These are phyloP conservation scores for Tetanocera ferruginea DNA, from an alignment of 2,888 invertebrate species.

Conservation along the genomic window DNA sequence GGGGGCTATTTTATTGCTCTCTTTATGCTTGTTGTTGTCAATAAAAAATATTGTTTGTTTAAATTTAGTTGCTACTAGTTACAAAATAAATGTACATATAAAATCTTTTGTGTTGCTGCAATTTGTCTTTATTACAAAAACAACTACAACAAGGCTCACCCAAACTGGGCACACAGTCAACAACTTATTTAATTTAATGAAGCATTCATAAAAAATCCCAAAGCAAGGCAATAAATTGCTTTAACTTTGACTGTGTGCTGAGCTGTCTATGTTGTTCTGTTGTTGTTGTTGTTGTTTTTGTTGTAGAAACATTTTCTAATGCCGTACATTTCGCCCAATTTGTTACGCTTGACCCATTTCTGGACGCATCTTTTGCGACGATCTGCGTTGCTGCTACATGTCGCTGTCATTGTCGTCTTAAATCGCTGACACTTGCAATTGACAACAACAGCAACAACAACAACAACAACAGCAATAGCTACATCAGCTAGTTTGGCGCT, in stretches of 20 bases:
- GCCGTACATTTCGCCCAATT: neutral
- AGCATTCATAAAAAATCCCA: neutral
- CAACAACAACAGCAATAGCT: neutral
- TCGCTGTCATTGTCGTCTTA: neutral
- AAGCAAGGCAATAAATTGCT: neutral
- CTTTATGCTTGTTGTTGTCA: neutral
- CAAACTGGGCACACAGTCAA: too few relatives aligned
- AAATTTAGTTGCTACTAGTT: neutral
- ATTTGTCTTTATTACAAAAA: neutral
- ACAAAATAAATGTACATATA: neutral
- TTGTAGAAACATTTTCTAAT: neutral
- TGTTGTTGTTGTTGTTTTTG: neutral
- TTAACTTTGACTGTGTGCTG: neutral
- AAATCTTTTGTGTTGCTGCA: conserved; percentile 25
- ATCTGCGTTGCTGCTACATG: neutral
- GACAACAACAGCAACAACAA: neutral
- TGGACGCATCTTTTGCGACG: neutral
- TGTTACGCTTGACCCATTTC: conserved; percentile 30
- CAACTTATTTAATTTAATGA: neutral
- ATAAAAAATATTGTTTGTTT: neutral
- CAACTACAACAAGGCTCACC: neutral
- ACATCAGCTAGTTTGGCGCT: neutral
- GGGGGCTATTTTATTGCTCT: neutral
- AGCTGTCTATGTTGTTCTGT: neutral
- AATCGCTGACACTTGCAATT: conserved; percentile 15